phyloP scores from a whole-genome alignment of 2,888 invertebrate species.

The Branchipolynoe longqiensis region DNA sequence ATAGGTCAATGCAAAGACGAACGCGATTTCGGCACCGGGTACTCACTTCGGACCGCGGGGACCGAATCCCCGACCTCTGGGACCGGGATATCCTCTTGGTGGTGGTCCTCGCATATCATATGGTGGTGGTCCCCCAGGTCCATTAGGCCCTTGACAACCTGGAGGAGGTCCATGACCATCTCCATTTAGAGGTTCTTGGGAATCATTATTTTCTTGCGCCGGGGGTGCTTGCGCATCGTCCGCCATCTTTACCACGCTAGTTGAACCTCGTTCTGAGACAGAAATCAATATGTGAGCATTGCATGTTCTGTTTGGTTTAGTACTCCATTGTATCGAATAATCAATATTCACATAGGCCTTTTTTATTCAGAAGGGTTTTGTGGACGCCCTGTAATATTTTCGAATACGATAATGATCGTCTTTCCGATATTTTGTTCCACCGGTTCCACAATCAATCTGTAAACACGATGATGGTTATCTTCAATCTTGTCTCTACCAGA shows the following conservation, averaged over 20 bases:
- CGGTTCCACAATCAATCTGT: too few relatives aligned
- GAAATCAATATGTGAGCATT: neutral
- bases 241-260: conserved; percentile 54
- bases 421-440: too few relatives aligned
- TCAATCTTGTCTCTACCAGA: too few relatives aligned
- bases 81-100: conserved; percentile 45
- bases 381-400: too few relatives aligned
- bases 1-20: conserved; percentile 1
- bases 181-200: conserved; percentile 9
- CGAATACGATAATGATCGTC: too few relatives aligned
- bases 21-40: neutral
- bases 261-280: conserved; percentile 53
- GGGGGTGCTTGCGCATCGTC: conserved; percentile 12
- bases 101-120: conserved; percentile 50
- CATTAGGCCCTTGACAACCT: conserved; percentile 3
- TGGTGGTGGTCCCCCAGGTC: conserved; percentile 32
- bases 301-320: neutral
- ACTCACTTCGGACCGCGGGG: conserved; percentile 56
- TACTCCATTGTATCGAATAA: neutral
- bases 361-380: too few relatives aligned
- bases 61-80: conserved; percentile 57
- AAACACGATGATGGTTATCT: too few relatives aligned
- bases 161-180: conserved; percentile 30
- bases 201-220: conserved; percentile 43
- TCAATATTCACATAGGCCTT: too few relatives aligned